Percentiles rank a stretch among this genome's conserved stretches.
Conservation (phyloP, 2,113 vertebrate genomes). For the Tinamus guttatus region DNA sequence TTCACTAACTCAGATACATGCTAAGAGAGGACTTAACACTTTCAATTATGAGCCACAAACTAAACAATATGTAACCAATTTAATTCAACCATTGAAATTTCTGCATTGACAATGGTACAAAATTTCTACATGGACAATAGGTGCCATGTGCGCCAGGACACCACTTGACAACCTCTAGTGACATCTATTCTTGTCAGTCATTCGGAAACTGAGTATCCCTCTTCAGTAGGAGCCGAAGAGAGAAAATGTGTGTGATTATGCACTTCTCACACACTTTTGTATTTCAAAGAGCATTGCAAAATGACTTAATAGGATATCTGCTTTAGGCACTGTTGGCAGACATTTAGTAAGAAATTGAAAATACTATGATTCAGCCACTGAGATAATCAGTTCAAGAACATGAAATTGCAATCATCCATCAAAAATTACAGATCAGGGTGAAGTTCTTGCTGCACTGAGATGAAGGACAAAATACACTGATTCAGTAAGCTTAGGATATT, state of each 20-base stretch:
- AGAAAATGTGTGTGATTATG: background rate
- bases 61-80: background rate
- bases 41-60: background rate
- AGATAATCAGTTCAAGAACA: background rate
- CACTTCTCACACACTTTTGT: background rate
- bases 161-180: background rate
- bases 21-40: background rate
- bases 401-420: background rate
- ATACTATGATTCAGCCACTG: background rate
- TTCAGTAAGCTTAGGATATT: background rate
- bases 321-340: background rate
- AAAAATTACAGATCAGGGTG: background rate
- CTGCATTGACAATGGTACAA: background rate
- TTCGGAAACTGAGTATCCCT: background rate
- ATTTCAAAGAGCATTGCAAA: background rate
- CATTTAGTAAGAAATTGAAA: background rate
- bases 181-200: background rate
- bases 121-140: background rate
- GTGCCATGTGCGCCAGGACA: background rate
- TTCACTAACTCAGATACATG: background rate
- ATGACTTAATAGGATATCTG: background rate
- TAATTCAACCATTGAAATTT: background rate
- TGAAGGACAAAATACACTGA: background rate
- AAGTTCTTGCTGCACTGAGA: background rate
- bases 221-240: background rate